Evolutionary conservation across 2,888 invertebrate species (phyloP).

Genomic region (Ophion ventricosus): DNA sequence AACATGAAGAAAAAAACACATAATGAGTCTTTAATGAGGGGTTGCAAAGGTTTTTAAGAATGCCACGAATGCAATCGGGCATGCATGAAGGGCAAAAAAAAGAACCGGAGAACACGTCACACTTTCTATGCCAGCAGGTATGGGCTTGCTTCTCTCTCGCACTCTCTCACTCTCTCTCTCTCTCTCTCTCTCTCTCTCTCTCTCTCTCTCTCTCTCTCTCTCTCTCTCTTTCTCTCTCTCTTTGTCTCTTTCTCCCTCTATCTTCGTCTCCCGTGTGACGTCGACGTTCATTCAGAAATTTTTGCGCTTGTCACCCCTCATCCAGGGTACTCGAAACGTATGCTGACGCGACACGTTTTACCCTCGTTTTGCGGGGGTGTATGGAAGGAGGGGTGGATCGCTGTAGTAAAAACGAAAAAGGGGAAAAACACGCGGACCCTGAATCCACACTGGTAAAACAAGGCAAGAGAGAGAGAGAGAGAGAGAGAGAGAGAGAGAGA

Average conservation of each 20-base stretch:
- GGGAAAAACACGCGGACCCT: constrained; percentile 56
- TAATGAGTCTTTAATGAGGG: constrained; percentile 11
- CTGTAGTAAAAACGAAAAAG: constrained; percentile 62
- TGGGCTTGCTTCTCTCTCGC: background rate
- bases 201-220: too few relatives aligned
- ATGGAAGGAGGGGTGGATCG: constrained; percentile 40
- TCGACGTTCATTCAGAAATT: constrained; percentile 83
- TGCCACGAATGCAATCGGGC: constrained; percentile 34
- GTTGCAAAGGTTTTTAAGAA: constrained; percentile 30
- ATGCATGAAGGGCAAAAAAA: constrained; percentile 48
- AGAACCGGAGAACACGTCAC: constrained; percentile 67
- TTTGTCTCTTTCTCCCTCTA: constrained; percentile 19
- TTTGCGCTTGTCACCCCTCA: constrained; percentile 81
- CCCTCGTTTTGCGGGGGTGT: constrained; percentile 57
- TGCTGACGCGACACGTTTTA: constrained; percentile 69
- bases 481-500: constrained; percentile 61
- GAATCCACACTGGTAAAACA: constrained; percentile 50
- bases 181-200: too few relatives aligned
- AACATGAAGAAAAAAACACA: constrained; percentile 6
- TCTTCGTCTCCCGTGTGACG: constrained; percentile 75
- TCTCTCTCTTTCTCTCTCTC: background rate
- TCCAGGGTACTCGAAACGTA: constrained; percentile 52
- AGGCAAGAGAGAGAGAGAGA: constrained; percentile 43
- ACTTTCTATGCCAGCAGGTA: constrained; percentile 72
- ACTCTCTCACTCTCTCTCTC: constrained; percentile 18